phyloP scores from a whole-genome alignment of 1,140 invertebrate genomes.

The Eulimnadia texana region DNA sequence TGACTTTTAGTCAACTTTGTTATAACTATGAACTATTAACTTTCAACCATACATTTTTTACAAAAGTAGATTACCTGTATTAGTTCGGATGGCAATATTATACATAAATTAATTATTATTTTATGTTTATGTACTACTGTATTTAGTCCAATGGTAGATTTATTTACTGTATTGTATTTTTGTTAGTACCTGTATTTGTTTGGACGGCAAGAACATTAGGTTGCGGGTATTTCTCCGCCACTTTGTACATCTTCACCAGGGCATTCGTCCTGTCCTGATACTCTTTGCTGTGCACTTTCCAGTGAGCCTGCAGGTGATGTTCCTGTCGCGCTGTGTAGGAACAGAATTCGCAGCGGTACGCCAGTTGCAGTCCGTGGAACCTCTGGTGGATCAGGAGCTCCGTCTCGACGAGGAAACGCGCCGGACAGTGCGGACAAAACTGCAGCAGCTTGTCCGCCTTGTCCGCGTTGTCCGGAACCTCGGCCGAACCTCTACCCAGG shows the following conservation, averaged over 20 bases:
- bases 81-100: no score
- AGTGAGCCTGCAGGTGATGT: constrained; percentile 51
- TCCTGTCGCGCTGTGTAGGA: constrained; percentile 55
- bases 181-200: no score
- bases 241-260: constrained; percentile 46
- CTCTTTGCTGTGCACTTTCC: constrained; percentile 59
- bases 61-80: no score
- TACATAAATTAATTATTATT: no score
- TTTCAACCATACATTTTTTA: no score
- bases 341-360: constrained; percentile 55
- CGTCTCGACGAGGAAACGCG: constrained; percentile 46
- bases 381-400: constrained; percentile 50
- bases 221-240: constrained; percentile 42
- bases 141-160: no score
- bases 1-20: no score
- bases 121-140: no score
- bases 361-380: constrained; percentile 46
- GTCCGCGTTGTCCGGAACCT: constrained; percentile 13
- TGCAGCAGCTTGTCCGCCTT: constrained; percentile 28
- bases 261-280: constrained; percentile 61
- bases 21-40: no score
- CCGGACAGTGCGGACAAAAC: constrained; percentile 52
- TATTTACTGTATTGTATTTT: no score
- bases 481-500: background rate
- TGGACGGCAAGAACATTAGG: constrained; percentile 30